These are phyloP conservation scores for Rhynchomys soricoides DNA, from an alignment of 2,113 vertebrate genomes.

Conservation along the genomic window DNA sequence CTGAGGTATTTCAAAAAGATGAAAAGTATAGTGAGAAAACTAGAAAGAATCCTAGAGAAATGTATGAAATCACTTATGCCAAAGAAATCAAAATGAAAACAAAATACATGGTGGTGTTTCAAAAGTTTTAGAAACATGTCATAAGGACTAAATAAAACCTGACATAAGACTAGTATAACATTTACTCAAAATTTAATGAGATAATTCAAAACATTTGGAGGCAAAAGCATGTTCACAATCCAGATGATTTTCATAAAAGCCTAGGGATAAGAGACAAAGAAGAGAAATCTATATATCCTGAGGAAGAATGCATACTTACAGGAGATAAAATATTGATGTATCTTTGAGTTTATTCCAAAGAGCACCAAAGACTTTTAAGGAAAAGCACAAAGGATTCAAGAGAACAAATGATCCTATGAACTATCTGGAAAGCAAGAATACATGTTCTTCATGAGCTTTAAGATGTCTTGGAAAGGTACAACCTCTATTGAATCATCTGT, in stretches of 20 bases:
- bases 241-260: slow-evolving; percentile 68
- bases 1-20: no score
- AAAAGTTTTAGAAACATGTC: background rate
- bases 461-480: background rate
- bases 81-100: background rate
- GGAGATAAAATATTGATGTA: slow-evolving; percentile 73
- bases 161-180: background rate
- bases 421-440: background rate
- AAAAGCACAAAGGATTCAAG: background rate
- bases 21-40: background rate
- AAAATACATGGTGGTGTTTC: background rate
- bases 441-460: slow-evolving; percentile 76
- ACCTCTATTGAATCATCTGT: background rate
- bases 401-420: background rate
- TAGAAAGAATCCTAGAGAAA: background rate
- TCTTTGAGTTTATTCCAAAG: slow-evolving; percentile 67
- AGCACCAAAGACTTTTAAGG: slow-evolving; percentile 76
- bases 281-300: slow-evolving; percentile 35
- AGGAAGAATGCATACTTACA: slow-evolving; percentile 60
- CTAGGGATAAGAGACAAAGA: background rate
- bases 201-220: background rate
- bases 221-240: slow-evolving; percentile 34
- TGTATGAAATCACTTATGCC: background rate
- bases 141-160: background rate
- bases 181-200: background rate